Evolutionary conservation across 2,797 vertebrate species (phyloP).

Genomic region (Neosilurus hyrtlii): DNA sequence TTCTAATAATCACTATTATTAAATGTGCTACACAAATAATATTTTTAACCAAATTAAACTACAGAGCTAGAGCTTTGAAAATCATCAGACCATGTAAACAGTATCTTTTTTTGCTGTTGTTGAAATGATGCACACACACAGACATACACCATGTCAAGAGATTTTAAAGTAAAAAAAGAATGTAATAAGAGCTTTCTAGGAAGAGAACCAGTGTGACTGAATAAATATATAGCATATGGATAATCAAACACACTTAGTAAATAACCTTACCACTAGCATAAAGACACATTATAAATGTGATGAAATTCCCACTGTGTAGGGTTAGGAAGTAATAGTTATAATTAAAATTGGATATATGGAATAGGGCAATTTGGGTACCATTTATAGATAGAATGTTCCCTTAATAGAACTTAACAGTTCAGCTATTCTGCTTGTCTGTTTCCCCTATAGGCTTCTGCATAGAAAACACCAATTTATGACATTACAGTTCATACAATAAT

Average conservation of each 20-base stretch:
- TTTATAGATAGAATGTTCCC: conserved; percentile 54
- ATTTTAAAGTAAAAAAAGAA: conserved; percentile 10
- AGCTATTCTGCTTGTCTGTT: background rate
- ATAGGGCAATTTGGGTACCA: conserved; percentile 59
- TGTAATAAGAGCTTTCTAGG: conserved; percentile 45
- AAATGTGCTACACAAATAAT: background rate
- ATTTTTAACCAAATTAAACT: conserved; percentile 2
- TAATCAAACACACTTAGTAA: conserved; percentile 62
- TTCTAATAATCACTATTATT: background rate
- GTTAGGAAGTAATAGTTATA: conserved; percentile 65
- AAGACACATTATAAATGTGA: conserved; percentile 55
- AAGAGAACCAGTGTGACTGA: conserved; percentile 54
- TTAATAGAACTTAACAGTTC: conserved; percentile 4
- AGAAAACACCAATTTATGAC: background rate
- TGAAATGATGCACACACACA: too few species aligned
- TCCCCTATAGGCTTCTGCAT: background rate
- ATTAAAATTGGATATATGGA: conserved; percentile 67
- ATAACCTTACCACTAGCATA: conserved; percentile 69
- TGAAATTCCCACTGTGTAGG: conserved; percentile 40
- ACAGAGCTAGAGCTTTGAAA: conserved; percentile 9
- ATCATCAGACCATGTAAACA: conserved; percentile 47
- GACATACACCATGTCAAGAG: too few species aligned
- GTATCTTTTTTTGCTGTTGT: conserved; percentile 22
- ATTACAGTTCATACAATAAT: background rate
- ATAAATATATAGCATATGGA: conserved; percentile 62